Base-by-base conservation (phyloP, 2,888 invertebrate species). In the Pyrrhopygopsis socrates region DNA sequence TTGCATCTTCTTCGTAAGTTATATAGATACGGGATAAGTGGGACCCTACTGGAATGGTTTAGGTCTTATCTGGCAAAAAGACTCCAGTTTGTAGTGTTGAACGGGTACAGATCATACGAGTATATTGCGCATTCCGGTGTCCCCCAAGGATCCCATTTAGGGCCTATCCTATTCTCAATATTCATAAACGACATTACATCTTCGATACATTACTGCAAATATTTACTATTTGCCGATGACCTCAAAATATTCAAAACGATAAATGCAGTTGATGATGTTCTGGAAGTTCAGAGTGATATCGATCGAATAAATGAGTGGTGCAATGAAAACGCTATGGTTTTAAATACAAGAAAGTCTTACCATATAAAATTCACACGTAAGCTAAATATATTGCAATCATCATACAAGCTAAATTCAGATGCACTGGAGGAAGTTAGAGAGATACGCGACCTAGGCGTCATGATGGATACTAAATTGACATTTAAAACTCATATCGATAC, bases 221-320 rank as follows among this genome's bases (percentile, higher is more conserved):
- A 20, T 58, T 86, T 29, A 1, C 70, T 90, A 2, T 90, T 88
- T 60, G 90, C 91, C 2, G 90, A 91, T 38, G 88, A 91, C 58
- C 45, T 91, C 15, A 89, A 89, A 60, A 54, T 87, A 6, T 91
- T 77, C 38, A 79, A 41, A 67, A 41, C 67, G 20, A 60, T 87
- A 3, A 50, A 13, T 1, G 22, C 24, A 24, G 2, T 18, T 1
- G 15, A 20, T 0, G 88, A 88, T 63, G 13, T 45, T 1, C 20
- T 38, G 24, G 54, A 63, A n/a, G 38, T 91, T 15, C 87, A 89
- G 18, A 27, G 50, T 0, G 86, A 91, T 54, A n/a, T 86, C 0
- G 22, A 86, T 73, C 75, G 76, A 15, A 75, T 89, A 15, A 29
- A 18, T 0, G 4, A 9, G 13, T 91, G 86, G 88, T 88, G 89